Conservation (phyloP, 2,797 vertebrate genomes). For the Carduelis carduelis region DNA sequence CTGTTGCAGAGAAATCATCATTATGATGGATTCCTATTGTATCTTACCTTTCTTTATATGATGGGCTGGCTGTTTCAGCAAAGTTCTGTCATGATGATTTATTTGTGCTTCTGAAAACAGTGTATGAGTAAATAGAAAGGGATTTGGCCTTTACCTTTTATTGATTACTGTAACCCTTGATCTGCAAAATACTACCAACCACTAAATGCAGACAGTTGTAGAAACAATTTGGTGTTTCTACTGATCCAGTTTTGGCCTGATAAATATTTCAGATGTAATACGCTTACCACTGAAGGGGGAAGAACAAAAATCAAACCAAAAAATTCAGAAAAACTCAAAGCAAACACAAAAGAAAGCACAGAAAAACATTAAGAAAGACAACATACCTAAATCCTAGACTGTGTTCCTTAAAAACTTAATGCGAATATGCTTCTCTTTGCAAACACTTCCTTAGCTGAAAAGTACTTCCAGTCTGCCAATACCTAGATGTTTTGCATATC, state of each 20-base stretch:
- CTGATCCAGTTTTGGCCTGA: background rate
- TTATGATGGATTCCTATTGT: background rate
- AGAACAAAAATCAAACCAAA: background rate
- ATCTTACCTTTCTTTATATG: background rate
- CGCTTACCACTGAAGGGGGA: background rate
- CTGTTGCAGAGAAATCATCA: slow-evolving; percentile 35
- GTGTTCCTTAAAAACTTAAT: background rate
- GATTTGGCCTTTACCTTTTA: background rate
- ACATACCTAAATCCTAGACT: background rate
- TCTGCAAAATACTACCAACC: background rate
- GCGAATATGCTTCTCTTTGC: background rate
- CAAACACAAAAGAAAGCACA: background rate
- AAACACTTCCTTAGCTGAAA: background rate
- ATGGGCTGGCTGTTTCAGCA: background rate
- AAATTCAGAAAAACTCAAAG: background rate
- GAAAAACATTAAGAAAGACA: background rate
- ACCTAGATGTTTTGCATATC: background rate
- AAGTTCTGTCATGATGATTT: background rate
- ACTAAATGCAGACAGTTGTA: background rate
- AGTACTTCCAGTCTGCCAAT: background rate
- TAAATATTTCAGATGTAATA: background rate
- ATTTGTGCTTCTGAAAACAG: background rate
- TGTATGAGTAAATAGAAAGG: background rate
- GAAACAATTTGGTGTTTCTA: background rate
- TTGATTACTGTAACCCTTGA: background rate